Evolutionary conservation across 2,888 invertebrate genomes (phyloP).

Genomic region (Siphlonurus alternatus): DNA sequence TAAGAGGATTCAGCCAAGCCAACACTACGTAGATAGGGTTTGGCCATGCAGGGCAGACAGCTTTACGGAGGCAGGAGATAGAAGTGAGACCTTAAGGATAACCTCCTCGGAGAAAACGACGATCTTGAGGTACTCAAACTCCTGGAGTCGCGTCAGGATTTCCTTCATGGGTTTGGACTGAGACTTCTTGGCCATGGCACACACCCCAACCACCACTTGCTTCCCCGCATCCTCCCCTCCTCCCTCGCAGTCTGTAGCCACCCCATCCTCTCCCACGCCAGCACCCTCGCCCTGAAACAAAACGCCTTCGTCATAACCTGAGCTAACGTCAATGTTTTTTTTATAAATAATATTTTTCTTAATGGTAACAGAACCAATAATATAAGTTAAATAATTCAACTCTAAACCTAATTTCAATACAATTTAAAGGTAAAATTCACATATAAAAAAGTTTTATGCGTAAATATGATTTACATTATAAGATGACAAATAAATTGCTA

Average conservation of each 20-base stretch:
- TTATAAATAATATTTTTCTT: no score
- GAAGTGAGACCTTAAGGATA: conserved; percentile 58
- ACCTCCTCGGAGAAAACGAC: conserved; percentile 91
- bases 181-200: conserved; percentile 99
- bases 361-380: no score
- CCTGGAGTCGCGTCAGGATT: conserved; percentile 86
- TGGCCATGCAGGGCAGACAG: neutral
- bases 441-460: no score
- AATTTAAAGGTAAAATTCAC: no score
- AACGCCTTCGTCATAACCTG: no score
- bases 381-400: no score
- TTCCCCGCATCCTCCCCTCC: conserved; percentile 41
- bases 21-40: neutral
- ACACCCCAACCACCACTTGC: conserved; percentile 93
- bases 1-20: neutral
- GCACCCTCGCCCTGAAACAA: conserved; percentile 16
- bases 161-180: conserved; percentile 99
- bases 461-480: no score
- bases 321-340: no score
- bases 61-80: conserved; percentile 1
- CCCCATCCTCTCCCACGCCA: conserved; percentile 37
- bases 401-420: no score
- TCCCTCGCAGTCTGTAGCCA: conserved; percentile 40
- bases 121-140: conserved; percentile 92
- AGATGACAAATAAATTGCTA: no score